phyloP scores from a whole-genome alignment of 1,140 invertebrate genomes.

The Elysia chlorotica region DNA sequence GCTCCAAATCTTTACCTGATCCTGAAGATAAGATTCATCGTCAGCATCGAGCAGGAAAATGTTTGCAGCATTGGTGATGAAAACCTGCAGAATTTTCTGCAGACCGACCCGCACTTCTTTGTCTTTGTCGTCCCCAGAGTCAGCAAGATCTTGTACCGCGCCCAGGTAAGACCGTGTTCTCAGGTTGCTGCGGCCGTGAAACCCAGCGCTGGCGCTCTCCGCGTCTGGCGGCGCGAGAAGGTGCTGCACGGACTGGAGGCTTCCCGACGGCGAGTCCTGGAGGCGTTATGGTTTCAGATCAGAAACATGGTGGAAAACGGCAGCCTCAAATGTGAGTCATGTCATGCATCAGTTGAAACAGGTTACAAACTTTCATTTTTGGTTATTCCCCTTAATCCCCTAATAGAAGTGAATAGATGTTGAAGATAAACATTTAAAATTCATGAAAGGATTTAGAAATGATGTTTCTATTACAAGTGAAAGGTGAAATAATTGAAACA shows the following conservation, averaged over 20 bases:
- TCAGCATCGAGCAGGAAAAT: slow-evolving; percentile 71
- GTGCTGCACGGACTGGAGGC: slow-evolving; percentile 29
- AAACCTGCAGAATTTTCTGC: slow-evolving; percentile 88
- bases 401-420: no score
- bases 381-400: no score
- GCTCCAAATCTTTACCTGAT: no score
- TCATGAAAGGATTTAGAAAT: no score
- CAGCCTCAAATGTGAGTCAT: no score
- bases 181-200: slow-evolving; percentile 39
- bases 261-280: slow-evolving; percentile 41
- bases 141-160: slow-evolving; percentile 50
- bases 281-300: no score
- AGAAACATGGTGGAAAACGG: no score
- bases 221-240: slow-evolving; percentile 12
- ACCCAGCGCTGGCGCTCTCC: slow-evolving; percentile 23
- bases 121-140: slow-evolving; percentile 38
- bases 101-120: slow-evolving; percentile 60
- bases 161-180: slow-evolving; percentile 54
- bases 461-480: no score
- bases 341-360: no score
- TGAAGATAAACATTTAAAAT: no score
- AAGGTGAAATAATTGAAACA: no score
- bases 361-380: no score
- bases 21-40: slow-evolving; percentile 33
- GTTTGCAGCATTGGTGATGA: slow-evolving; percentile 93